These are phyloP conservation scores for Procavia capensis DNA, from an alignment of 2,113 vertebrate species.

Conservation along the genomic window DNA sequence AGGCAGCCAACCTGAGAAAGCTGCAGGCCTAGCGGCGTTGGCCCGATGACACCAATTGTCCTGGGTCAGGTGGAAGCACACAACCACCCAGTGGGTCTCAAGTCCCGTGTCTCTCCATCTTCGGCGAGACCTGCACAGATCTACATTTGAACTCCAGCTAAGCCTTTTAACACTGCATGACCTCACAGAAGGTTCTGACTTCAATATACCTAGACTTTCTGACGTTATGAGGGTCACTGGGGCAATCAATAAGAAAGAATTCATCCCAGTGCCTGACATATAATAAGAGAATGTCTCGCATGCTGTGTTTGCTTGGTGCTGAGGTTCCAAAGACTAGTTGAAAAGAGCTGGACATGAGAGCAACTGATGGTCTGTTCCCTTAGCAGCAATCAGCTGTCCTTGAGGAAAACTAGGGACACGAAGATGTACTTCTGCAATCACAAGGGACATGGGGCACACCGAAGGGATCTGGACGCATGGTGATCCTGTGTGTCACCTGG, in stretches of 20 bases:
- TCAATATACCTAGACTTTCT: background rate
- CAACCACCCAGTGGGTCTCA: rapidly evolving
- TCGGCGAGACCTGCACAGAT: background rate
- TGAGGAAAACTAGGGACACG: too few relatives aligned
- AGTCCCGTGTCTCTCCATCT: rapidly evolving
- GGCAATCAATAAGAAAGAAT: too few relatives aligned
- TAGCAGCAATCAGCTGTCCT: background rate
- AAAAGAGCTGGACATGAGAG: background rate
- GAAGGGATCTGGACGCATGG: too few relatives aligned
- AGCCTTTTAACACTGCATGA: background rate
- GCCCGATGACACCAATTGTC: too few relatives aligned
- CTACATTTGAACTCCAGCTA: background rate
- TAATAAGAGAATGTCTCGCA: background rate
- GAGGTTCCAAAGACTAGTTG: background rate
- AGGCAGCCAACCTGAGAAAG: background rate
- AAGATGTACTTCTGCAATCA: background rate
- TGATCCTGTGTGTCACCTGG: too few relatives aligned
- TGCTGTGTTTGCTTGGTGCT: background rate
- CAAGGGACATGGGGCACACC: background rate
- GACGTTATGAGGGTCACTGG: background rate
- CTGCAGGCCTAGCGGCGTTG: rapidly evolving
- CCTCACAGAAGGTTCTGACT: background rate
- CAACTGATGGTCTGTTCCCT: too few relatives aligned
- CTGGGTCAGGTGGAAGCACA: rapidly evolving
- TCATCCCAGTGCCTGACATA: rapidly evolving